Base-by-base conservation (phyloP, 2,888 invertebrate genomes). In the Melitaea athalia region DNA sequence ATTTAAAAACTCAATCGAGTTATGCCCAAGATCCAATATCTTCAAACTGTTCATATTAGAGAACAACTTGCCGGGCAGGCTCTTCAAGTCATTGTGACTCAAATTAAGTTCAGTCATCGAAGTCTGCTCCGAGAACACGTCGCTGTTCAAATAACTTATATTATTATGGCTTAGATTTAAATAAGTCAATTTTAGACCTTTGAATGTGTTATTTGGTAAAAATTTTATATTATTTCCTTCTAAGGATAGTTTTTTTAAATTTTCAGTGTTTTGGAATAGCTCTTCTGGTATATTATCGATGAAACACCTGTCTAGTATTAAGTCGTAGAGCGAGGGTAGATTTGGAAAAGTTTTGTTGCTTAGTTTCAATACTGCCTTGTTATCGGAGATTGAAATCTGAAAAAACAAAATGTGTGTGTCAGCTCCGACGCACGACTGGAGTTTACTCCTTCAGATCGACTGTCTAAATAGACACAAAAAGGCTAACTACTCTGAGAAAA, bases 301-400 rank as follows among this genome's bases (percentile, higher is more conserved):
- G 0, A 6, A 45, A 31, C 79, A 80, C 14, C 72, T 15, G 10
- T 76, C 72, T 2, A 83, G 73, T 5, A 77, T 68, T 0, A 84
- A 59, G 1, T 64, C 15, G 6, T 59, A 63, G 43, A 85, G 69
- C 0, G 74, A 43, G 0, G 53, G 15, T 0, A 83, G 78, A 0
- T 74, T 73, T 6, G 76, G 47, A 71, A 85, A 84, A 0, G 77
- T 24, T 45, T 43, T 59, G 0, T 17, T 6, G 7, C 42, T 15
- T 15, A 74, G 42, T 12, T 15, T 15, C 3, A 71, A 64, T 5
- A 59, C 61, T 0, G 70, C 71, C 2, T 11, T 43, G 62, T 75
- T 75, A n/a, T 67, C 67, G 63, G 69, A 64, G 14, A 74, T 50
- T 10, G 65, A 45, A 31, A 76, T 61, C 76, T 76, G 67, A 8